Evolutionary conservation across 2,888 invertebrate genomes (phyloP).

Genomic region (Hyles lineata): DNA sequence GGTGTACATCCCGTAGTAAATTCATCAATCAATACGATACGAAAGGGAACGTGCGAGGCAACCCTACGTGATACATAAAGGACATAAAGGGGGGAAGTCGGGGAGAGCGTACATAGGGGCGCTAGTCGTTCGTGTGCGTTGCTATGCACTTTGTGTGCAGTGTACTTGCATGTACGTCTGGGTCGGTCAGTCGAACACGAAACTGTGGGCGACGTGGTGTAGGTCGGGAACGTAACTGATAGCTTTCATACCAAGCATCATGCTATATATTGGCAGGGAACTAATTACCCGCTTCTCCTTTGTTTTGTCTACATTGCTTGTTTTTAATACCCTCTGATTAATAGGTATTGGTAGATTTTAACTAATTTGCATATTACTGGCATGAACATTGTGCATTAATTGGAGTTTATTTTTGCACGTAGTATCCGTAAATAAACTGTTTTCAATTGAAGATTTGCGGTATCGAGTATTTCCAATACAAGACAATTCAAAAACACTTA

Average conservation of each 20-base stretch:
- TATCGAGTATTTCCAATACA: neutral
- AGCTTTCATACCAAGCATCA: neutral
- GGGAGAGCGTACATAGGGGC: conserved; percentile 63
- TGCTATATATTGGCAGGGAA: neutral
- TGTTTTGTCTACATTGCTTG: neutral
- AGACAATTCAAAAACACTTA: neutral
- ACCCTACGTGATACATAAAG: conserved; percentile 60
- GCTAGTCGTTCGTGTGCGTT: conserved; percentile 54
- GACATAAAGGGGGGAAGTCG: conserved; percentile 48
- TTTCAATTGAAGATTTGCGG: neutral
- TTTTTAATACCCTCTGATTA: conserved; percentile 7
- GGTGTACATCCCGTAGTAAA: conserved; percentile 22
- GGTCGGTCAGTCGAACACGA: conserved; percentile 67
- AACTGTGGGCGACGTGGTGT: conserved; percentile 55
- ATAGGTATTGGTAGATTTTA: neutral
- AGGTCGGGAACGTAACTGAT: conserved; percentile 57
- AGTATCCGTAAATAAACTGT: neutral
- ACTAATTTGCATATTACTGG: too few species aligned
- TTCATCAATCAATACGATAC: conserved; percentile 31
- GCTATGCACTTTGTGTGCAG: conserved; percentile 39
- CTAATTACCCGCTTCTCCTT: conserved; percentile 2
- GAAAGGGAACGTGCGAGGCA: conserved; percentile 46
- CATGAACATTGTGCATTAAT: too few species aligned
- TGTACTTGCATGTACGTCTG: conserved; percentile 45
- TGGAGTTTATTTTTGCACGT: too few species aligned